Conservation (phyloP, 2,888 invertebrate genomes). For the Ormyrus pomaceus region DNA sequence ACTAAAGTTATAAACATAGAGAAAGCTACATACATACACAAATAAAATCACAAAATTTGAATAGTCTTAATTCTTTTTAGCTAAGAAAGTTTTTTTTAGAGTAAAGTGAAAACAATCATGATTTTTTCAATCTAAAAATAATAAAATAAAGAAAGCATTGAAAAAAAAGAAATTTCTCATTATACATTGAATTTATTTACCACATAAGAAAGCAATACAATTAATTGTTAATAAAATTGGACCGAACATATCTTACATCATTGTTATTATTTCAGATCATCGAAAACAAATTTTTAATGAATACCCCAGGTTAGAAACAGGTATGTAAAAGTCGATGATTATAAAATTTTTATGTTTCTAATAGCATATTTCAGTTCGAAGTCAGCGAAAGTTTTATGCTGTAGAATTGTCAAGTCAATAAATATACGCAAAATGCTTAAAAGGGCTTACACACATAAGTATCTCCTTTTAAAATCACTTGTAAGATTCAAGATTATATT, state of each 20-base stretch:
- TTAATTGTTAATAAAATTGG: slow-evolving; percentile 18
- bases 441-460: not conserved
- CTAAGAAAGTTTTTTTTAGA: not conserved
- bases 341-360: slow-evolving; percentile 11
- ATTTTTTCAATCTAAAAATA: no score
- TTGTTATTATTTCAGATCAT: slow-evolving; percentile 68
- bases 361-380: slow-evolving; percentile 28
- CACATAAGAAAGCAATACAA: not conserved
- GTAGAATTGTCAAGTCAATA: slow-evolving; percentile 21
- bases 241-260: not conserved
- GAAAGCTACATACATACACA: slow-evolving; percentile 19
- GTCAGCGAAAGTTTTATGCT: slow-evolving; percentile 42
- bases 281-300: slow-evolving; percentile 72
- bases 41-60: no score
- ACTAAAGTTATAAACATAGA: slow-evolving; percentile 7
- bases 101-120: no score
- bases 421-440: slow-evolving; percentile 34
- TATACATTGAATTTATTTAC: not conserved
- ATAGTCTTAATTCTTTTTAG: not conserved
- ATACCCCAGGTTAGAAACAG: slow-evolving; percentile 72
- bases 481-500: no score
- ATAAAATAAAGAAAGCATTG: slow-evolving; percentile 4
- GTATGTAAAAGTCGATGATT: slow-evolving; percentile 61
- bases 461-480: no score
- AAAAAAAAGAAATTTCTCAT: not conserved